Percentiles rank a stretch among this genome's conserved stretches.
Evolutionary conservation across 2,797 vertebrate genomes (phyloP).

Genomic region (Anableps anableps): DNA sequence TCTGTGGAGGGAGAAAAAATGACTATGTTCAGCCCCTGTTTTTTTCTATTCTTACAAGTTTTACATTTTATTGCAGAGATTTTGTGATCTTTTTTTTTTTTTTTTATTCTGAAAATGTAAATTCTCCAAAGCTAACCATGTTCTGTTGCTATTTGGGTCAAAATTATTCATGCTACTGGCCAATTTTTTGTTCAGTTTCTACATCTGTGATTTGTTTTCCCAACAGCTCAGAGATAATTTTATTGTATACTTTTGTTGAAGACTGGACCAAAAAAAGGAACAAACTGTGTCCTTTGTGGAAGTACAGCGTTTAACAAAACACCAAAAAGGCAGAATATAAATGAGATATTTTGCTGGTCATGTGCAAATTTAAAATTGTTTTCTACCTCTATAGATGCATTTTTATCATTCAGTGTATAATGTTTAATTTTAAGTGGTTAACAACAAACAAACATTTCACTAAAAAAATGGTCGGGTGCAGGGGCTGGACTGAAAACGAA

Average conservation of each 20-base stretch:
- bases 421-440: background rate
- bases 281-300: background rate
- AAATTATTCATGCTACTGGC: background rate
- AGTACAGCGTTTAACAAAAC: background rate
- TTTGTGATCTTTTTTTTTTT: background rate
- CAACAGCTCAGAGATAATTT: background rate
- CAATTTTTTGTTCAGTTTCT: background rate
- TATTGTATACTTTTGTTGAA: background rate
- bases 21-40: background rate
- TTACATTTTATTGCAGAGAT: background rate
- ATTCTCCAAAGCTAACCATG: background rate
- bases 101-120: background rate
- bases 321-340: too few species aligned
- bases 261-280: background rate
- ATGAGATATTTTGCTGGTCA: background rate
- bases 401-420: background rate
- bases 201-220: background rate
- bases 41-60: background rate
- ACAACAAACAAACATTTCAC: background rate
- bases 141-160: background rate
- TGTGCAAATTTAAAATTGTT: background rate
- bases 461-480: background rate
- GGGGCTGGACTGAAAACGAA: background rate
- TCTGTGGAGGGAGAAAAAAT: too few species aligned
- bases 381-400: background rate